Percentiles rank a stretch among this genome's conserved stretches.
phyloP scores from a whole-genome alignment of 2,888 invertebrate genomes.

The Conus canariensis region DNA sequence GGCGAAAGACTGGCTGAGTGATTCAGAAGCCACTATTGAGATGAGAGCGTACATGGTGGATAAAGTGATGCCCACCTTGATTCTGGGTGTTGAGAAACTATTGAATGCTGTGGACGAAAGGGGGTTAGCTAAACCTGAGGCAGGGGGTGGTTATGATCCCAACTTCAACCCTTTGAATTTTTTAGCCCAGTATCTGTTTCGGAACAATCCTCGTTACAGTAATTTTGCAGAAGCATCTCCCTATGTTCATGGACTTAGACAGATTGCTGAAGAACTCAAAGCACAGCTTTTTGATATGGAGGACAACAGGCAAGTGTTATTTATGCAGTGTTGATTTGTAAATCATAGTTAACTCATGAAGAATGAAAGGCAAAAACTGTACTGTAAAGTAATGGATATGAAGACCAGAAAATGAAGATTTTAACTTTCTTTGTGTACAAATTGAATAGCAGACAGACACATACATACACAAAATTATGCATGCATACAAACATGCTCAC shows the following conservation, averaged over 20 bases:
- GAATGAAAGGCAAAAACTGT: no score
- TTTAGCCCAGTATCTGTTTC: slow-evolving; percentile 78
- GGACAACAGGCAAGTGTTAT: slow-evolving; percentile 74
- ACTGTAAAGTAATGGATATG: no score
- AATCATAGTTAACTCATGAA: no score
- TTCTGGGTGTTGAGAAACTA: slow-evolving; percentile 78
- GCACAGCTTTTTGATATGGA: slow-evolving; percentile 76
- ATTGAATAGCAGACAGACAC: no score
- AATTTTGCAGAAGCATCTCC: slow-evolving; percentile 78
- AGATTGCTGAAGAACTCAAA: slow-evolving; percentile 75
- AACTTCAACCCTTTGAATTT: slow-evolving; percentile 79
- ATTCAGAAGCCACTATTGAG: slow-evolving; percentile 73
- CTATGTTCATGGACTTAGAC: slow-evolving; percentile 76
- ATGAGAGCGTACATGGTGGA: slow-evolving; percentile 76
- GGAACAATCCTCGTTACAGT: slow-evolving; percentile 78
- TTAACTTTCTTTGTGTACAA: no score
- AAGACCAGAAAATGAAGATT: no score
- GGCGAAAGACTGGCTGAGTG: slow-evolving; percentile 76
- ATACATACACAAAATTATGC: no score
- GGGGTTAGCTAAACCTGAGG: slow-evolving; percentile 62
- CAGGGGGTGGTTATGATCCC: slow-evolving; percentile 66
- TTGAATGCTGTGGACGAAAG: slow-evolving; percentile 75
- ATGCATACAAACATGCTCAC: no score
- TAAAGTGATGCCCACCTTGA: slow-evolving; percentile 76
- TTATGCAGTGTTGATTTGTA: neutral